Percentiles rank a stretch among this genome's conserved stretches.
These are phyloP conservation scores for Tamias sibiricus DNA, from an alignment of 2,113 vertebrate genomes.

Conservation along the genomic window DNA sequence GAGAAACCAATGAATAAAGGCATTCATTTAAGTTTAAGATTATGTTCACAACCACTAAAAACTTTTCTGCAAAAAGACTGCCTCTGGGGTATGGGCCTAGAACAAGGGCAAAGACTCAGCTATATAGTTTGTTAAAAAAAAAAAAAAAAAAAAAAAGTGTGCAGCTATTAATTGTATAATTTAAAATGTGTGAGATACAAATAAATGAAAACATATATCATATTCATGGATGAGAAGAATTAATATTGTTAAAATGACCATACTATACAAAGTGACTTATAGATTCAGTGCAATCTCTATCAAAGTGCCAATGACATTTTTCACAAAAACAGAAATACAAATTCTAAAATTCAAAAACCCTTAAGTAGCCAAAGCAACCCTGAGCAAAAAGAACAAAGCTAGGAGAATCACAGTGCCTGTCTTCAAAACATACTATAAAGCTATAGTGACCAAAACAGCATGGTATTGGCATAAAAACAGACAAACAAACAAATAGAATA, in stretches of 20 bases:
- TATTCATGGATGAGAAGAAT: not conserved
- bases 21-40: not conserved
- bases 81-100: not conserved
- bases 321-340: constrained; percentile 18
- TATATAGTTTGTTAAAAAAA: not conserved
- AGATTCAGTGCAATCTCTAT: not conserved
- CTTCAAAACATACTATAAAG: not conserved
- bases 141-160: too few species aligned
- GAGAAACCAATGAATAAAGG: not conserved
- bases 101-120: not conserved
- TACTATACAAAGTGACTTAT: not conserved
- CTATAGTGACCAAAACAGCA: not conserved
- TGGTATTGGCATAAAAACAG: not conserved
- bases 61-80: constrained; percentile 12
- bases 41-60: not conserved
- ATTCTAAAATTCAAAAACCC: not conserved
- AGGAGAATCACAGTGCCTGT: not conserved
- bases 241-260: not conserved
- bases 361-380: not conserved
- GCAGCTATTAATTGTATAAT: not conserved
- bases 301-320: not conserved
- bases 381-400: not conserved
- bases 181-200: not conserved
- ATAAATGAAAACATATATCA: not conserved
- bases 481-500: not conserved